Evolutionary conservation across 1,140 invertebrate species (phyloP), one percentile per base, ranked within the genome.

Genomic region (Apolygus lucorum): DNA sequence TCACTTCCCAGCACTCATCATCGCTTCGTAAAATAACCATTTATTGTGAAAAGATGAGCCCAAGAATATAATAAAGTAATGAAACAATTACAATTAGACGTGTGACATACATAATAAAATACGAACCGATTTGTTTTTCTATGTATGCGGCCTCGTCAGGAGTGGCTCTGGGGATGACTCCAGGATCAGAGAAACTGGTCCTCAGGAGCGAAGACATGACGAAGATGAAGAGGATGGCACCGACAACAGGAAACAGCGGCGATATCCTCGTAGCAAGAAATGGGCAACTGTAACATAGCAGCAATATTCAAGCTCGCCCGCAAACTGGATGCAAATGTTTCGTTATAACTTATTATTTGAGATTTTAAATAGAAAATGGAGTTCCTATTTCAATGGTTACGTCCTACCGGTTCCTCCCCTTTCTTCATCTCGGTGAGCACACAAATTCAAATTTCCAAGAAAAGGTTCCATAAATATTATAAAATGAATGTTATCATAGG

Each of bases 111-210:
- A n/a, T n/a, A n/a, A n/a, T n/a, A n/a, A n/a, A n/a, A n/a, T n/a
- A n/a, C n/a, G n/a, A n/a, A 88, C 87, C 87, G 78, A 90, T 89
- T 85, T 89, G 87, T 81, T 88, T 90, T 81, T 97, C 95, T 72
- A 94, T 91, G 78, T 95, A 92, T 72, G 91, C 90, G 72, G 92
- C 92, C 84, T 98, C 95, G 78, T 95, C 92, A 59, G 87, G 84
- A 29, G 91, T 92, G 52, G 95, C 93, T 75, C 88, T 80, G 70
- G 95, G 95, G 76, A 98, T 93, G 72, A 97, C 91, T 70, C 95
- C 95, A 54, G 95, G 95, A 83, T 98, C 95, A 76, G 89, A 92
- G 78, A 96, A 95, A 78, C 91, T 92, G 69, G 95, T 97, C 76
- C 92, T 84, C 72, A 97, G 85, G 71, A 98, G 84, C 73, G 90